Base-by-base conservation (phyloP, 2,888 invertebrate genomes). In the Synanthedon myopaeformis region DNA sequence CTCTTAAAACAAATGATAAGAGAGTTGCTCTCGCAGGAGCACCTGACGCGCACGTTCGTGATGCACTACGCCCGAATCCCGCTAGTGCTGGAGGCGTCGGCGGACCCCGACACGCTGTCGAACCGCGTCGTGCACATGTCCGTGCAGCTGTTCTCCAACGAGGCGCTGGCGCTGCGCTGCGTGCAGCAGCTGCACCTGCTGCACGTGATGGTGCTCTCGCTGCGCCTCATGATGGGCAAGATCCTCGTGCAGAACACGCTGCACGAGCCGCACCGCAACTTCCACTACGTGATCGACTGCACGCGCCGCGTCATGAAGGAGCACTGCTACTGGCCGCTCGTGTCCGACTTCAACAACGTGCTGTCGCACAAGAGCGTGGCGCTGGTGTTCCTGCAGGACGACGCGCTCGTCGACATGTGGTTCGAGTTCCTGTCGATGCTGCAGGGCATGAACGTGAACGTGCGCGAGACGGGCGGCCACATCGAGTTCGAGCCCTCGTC, bases 381-480 rank as follows among this genome's bases (percentile, higher is more conserved):
- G 13, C 82, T 96, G 62, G 91, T 94, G 71, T 98, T 99, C 74
- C 90, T 98, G 81, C 91, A 92, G 53, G 96, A 98, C 71, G 93
- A 94, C 70, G 91, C 93, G 58, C 90, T 98, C n/a, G 90, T 98
- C 49, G 93, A 95, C 67, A 94, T 97, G 93, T 99, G 98, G 98
- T 96, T 98, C 82, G 93, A 94, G 69, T 96, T 98, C 76, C 88
- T 99, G 17, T 92, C 95, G 5, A 94, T 96, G 93, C 92, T 98
- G 80, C 98, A 99, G 92, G 96, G 97, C 58, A 98, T 99, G 98
- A 98, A 98, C 86, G 94, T 97, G 52, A 98, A 98, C 88, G 92
- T 95, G 62, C 91, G 97, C 58, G 97, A 98, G 80, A 88, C 96
- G 60, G 92, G 91, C 65, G 93, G 94, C 53, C 98, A 98, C 84